A percentile compares a stretch with the other conserved stretches of the same genome.
Evolutionary conservation across 2,888 invertebrate species (phyloP).

Genomic region (Elmis aenea): DNA sequence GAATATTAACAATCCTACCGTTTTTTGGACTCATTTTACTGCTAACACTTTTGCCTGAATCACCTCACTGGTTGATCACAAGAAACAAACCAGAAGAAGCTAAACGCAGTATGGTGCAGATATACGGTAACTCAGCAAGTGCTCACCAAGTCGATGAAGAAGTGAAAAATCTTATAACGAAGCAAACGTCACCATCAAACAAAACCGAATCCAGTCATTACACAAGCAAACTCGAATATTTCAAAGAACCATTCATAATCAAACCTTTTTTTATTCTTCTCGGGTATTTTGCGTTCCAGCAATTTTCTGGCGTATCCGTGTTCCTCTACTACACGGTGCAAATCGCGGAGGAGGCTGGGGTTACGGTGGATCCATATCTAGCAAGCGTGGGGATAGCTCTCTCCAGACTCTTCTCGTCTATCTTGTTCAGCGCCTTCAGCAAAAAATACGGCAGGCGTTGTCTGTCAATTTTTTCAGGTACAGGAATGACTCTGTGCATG

Average conservation of each 20-base stretch:
- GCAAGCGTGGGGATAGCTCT: constrained; percentile 51
- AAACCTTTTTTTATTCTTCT: constrained; percentile 50
- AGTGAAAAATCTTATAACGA: no score
- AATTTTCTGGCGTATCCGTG: constrained; percentile 53
- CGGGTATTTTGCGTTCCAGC: constrained; percentile 54
- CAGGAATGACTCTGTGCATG: constrained; percentile 54
- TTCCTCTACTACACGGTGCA: constrained; percentile 55
- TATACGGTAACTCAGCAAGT: constrained; percentile 40
- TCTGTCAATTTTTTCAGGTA: constrained; percentile 55
- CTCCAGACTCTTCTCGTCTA: constrained; percentile 46
- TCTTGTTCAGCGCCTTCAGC: constrained; percentile 47
- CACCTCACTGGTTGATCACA: constrained; percentile 52
- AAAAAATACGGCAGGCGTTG: constrained; percentile 55
- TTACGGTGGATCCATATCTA: constrained; percentile 47
- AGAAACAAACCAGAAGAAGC: constrained; percentile 49
- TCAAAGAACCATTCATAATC: constrained; percentile 43
- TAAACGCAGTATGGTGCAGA: constrained; percentile 40
- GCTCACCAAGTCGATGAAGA: constrained; percentile 32
- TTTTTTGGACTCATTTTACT: constrained; percentile 43
- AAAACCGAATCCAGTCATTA: constrained; percentile 23
- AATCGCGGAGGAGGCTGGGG: constrained; percentile 48
- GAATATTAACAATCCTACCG: constrained; percentile 46
- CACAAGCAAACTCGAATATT: constrained; percentile 31
- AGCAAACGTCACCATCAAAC: constrained; percentile 29
- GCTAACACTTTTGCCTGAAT: constrained; percentile 49